Conservation (phyloP, 2,888 invertebrate genomes). For the Conchocele bisecta region DNA sequence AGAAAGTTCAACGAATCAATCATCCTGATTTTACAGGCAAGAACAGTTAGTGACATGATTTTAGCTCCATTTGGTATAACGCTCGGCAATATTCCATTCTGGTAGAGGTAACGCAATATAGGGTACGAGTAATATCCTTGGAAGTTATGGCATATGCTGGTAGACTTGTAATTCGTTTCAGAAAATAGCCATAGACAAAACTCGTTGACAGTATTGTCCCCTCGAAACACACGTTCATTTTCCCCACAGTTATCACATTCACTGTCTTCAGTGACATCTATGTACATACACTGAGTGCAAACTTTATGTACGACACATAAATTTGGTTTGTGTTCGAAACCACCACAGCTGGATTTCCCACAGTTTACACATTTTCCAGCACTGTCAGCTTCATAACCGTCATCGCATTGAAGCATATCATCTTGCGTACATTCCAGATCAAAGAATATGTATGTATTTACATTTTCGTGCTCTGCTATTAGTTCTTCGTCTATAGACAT, state of each 20-base stretch:
- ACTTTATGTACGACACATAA: conserved; percentile 7
- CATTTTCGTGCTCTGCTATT: neutral
- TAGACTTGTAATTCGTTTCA: conserved; percentile 37
- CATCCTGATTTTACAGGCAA: conserved; percentile 31
- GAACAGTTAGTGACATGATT: conserved; percentile 27
- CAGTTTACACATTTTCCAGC: conserved; percentile 2
- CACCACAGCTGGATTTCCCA: neutral
- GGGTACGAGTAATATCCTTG: conserved; percentile 54
- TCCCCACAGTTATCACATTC: neutral
- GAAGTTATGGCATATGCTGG: conserved; percentile 49
- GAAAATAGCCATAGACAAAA: conserved; percentile 56
- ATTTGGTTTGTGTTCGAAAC: conserved; percentile 1
- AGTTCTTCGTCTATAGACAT: too few relatives aligned
- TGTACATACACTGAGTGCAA: neutral
- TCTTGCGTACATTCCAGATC: conserved; percentile 1
- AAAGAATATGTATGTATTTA: neutral
- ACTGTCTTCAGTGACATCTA: neutral
- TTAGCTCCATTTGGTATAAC: conserved; percentile 36
- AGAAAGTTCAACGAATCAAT: conserved; percentile 51
- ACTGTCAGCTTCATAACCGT: neutral
- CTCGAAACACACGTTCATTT: conserved; percentile 5
- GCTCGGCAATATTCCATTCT: conserved; percentile 43
- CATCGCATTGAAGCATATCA: neutral
- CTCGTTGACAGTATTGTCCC: neutral
- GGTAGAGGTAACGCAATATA: conserved; percentile 39